Percentiles rank a stretch among this genome's conserved stretches.
Evolutionary conservation across 2,797 vertebrate species (phyloP).

Genomic region (Dryobates pubescens): DNA sequence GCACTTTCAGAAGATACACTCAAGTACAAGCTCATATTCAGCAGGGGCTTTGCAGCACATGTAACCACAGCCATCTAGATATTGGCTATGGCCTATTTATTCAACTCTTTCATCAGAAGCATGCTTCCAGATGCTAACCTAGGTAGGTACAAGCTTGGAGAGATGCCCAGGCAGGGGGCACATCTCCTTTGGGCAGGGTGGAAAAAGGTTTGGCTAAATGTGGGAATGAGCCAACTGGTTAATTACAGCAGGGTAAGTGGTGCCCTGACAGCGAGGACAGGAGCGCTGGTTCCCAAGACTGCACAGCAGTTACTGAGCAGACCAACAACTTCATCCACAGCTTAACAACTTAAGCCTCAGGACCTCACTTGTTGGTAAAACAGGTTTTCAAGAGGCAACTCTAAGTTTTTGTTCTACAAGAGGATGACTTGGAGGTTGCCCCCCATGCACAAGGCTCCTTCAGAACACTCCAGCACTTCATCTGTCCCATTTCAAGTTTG

Average conservation of each 20-base stretch:
- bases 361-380: not conserved
- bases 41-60: not conserved
- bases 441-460: not conserved
- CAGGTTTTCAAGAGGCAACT: not conserved
- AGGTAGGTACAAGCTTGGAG: not conserved
- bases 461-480: not conserved
- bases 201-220: not conserved
- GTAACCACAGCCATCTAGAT: not conserved
- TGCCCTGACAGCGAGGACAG: not conserved
- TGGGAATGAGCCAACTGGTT: not conserved
- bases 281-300: not conserved
- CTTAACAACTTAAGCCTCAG: not conserved
- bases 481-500: fast-evolving
- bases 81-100: not conserved
- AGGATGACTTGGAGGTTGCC: not conserved
- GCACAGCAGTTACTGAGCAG: not conserved
- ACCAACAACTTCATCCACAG: not conserved
- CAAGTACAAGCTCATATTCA: not conserved
- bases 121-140: not conserved
- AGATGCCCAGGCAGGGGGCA: not conserved
- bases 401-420: not conserved
- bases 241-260: not conserved
- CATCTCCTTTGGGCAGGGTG: not conserved
- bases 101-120: not conserved
- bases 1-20: fast-evolving